Conservation (phyloP, 2,113 vertebrate genomes). For the Silurus glanis region DNA sequence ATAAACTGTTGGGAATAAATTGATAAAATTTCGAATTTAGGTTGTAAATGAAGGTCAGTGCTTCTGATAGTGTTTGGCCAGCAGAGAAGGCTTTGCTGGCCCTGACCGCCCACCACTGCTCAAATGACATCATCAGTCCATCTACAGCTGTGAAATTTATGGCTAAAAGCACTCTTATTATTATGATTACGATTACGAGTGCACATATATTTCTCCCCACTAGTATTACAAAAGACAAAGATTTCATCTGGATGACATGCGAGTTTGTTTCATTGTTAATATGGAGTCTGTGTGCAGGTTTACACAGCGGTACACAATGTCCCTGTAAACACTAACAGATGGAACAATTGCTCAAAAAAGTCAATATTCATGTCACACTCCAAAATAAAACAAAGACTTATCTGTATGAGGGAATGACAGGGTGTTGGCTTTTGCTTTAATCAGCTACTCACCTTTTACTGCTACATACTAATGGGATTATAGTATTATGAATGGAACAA, state of each 20-base stretch:
- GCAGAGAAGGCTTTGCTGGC: too few relatives aligned
- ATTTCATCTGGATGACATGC: too few relatives aligned
- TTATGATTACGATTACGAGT: too few relatives aligned
- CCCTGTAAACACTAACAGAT: neutral
- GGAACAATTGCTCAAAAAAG: neutral
- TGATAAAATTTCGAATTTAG: too few relatives aligned
- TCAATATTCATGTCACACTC: neutral
- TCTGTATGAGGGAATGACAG: neutral
- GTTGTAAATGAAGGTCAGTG: too few relatives aligned
- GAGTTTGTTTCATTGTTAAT: too few relatives aligned
- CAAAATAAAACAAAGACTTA: constrained; percentile 9
- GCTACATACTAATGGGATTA: neutral
- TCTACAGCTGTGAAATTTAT: neutral
- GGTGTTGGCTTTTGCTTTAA: neutral
- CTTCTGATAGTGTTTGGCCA: too few relatives aligned
- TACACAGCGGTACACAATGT: neutral
- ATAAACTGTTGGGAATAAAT: too few relatives aligned
- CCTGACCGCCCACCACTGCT: too few relatives aligned
- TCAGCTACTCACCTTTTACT: neutral
- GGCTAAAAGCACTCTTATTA: neutral
- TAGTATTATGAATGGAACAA: neutral
- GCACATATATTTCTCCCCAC: too few relatives aligned
- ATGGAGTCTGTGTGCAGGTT: neutral
- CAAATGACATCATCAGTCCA: neutral
- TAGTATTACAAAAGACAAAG: too few relatives aligned